These are phyloP conservation scores for Tolypeutes matacus DNA, from an alignment of 2,797 vertebrate species.

Conservation along the genomic window DNA sequence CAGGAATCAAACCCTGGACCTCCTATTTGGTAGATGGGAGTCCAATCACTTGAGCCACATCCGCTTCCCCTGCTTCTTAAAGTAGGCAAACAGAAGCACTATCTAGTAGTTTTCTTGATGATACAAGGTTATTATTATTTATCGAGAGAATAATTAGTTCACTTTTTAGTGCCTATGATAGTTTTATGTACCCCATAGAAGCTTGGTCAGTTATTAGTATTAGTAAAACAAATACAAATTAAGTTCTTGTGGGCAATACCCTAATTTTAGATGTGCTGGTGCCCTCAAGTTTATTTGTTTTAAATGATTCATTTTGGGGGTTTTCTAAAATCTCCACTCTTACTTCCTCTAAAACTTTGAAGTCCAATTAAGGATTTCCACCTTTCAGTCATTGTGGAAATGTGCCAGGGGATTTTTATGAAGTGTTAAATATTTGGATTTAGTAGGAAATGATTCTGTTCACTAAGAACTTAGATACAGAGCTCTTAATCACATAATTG, in stretches of 20 bases:
- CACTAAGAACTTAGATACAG: neutral
- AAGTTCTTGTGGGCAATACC: neutral
- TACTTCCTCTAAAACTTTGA: constrained; percentile 58
- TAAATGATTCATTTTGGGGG: constrained; percentile 45
- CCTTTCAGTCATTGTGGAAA: constrained; percentile 24
- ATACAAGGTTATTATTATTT: neutral
- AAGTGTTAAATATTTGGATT: constrained; percentile 59
- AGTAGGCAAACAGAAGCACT: neutral
- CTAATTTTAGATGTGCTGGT: neutral
- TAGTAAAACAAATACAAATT: constrained; percentile 9
- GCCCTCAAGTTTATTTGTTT: constrained; percentile 19
- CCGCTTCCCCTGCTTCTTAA: neutral
- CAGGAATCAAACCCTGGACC: no score
- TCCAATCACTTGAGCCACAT: no score
- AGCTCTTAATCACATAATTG: constrained; percentile 68
- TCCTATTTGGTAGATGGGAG: neutral
- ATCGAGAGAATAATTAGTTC: neutral
- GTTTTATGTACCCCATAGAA: neutral
- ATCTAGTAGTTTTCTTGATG: neutral
- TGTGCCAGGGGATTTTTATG: constrained; percentile 46
- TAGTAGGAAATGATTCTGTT: constrained; percentile 46
- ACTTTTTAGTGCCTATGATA: neutral
- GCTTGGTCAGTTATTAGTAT: neutral
- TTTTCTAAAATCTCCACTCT: constrained; percentile 62
- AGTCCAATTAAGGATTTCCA: constrained; percentile 58